Evolutionary conservation across 2,113 vertebrate genomes (phyloP).

Genomic region (Mus spicilegus): DNA sequence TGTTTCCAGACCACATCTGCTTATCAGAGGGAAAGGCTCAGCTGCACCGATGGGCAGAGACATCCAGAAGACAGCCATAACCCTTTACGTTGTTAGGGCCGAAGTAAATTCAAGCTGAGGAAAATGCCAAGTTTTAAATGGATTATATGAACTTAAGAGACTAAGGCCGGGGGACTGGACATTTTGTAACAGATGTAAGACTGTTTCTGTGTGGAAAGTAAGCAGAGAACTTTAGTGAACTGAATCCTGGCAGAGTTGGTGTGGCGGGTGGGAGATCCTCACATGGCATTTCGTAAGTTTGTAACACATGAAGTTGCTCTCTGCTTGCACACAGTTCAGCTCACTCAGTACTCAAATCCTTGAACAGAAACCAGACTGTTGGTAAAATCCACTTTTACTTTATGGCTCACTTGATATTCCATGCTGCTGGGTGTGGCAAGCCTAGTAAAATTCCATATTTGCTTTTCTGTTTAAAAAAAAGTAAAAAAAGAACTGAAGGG

Average conservation of each 20-base stretch:
- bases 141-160: neutral
- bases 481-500: too few species aligned
- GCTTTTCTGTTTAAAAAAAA: neutral
- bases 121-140: neutral
- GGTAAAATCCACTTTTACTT: neutral
- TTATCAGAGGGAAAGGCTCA: neutral
- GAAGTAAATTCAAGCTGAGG: neutral
- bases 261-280: neutral
- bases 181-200: neutral
- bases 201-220: neutral
- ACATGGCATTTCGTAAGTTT: neutral
- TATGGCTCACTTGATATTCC: neutral
- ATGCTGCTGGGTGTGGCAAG: neutral
- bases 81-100: neutral
- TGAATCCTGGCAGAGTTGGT: too few species aligned
- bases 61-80: neutral
- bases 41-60: accelerated
- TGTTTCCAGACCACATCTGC: neutral
- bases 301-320: neutral
- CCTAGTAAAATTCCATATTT: neutral
- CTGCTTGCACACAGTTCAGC: neutral
- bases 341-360: neutral
- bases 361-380: neutral
- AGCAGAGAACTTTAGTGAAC: neutral
- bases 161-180: neutral